Evolutionary conservation across 1,140 invertebrate species (phyloP), one percentile per base, ranked within the genome.

Genomic region (Zophobas morio): DNA sequence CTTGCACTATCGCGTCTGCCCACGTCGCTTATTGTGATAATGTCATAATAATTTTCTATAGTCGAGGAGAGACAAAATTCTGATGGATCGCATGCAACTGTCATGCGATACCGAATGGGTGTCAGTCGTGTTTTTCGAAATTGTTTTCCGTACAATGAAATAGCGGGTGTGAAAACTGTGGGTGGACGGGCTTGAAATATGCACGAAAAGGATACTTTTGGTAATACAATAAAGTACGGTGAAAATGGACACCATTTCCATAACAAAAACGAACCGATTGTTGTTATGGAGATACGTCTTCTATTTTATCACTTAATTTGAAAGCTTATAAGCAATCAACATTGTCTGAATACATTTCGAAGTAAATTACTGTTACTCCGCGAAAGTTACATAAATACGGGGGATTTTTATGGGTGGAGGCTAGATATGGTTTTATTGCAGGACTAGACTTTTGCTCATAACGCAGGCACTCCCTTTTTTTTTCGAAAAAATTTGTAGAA

Each of bases 31-130:
- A 63, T 63, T 75, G 54, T 39, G 56, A 49, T 66, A 63, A 75
- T 73, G 71, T 66, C 71, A 40, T 63, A 74, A 74, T 74, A 70
- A 71, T 77, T 71, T 77, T 72, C 60, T 71, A 51, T 70, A 60
- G 35, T 49, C 60, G 34, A 66, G 46, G 53, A 33, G 6, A 70
- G 37, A 75, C 36, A 47, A 20, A 39, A 75, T 4, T 47, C 49
- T 60, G 39, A 57, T 54, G 53, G 51, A 54, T 51, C 49, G 3
- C 49, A 5, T 8, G 1, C 3, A 5, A 5, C 2, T 51, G 49
- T 2, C 1, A n/a, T n/a, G n/a, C n/a, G n/a, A n/a, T n/a, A n/a
- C n/a, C n/a, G n/a, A n/a, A n/a, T n/a, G n/a, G n/a, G n/a, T n/a
- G n/a, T n/a, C n/a, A n/a, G n/a, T n/a, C n/a, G n/a, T n/a, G n/a